Conservation (phyloP, 2,888 invertebrate species). For the Lasioglossum marginatum region DNA sequence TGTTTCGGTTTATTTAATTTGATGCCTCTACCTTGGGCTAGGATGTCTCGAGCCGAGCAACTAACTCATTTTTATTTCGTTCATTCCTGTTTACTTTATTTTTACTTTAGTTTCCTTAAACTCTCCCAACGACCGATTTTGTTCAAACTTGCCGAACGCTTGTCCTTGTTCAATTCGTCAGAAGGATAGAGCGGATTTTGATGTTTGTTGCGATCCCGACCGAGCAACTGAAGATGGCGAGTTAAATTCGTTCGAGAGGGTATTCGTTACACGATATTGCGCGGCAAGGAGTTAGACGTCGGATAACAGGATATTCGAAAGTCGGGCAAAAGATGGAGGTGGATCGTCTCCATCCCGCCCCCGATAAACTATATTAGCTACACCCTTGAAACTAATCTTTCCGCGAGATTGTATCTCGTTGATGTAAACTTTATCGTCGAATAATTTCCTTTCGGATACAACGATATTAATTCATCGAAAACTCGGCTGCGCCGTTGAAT, state of each 20-base stretch:
- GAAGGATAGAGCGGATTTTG: no score
- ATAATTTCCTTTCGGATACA: not conserved
- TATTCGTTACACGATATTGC: not conserved
- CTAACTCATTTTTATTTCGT: no score
- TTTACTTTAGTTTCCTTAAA: no score
- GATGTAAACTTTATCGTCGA: not conserved
- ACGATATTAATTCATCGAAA: not conserved
- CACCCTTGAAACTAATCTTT: conserved; percentile 2
- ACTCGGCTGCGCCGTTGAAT: not conserved
- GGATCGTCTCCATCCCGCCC: not conserved
- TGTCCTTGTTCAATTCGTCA: no score
- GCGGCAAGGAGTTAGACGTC: not conserved
- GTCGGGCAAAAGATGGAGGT: not conserved
- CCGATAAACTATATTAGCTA: not conserved
- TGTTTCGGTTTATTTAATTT: not conserved
- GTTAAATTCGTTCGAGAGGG: not conserved
- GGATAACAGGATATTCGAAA: not conserved
- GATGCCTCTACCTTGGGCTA: no score
- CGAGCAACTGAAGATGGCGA: no score
- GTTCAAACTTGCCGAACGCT: no score
- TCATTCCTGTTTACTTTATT: no score
- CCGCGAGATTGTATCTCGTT: not conserved
- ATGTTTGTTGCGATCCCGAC: no score
- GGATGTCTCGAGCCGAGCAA: no score
- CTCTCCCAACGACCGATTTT: no score